phyloP scores from a whole-genome alignment of 2,113 vertebrate genomes.

The Pterophyllum scalare region DNA sequence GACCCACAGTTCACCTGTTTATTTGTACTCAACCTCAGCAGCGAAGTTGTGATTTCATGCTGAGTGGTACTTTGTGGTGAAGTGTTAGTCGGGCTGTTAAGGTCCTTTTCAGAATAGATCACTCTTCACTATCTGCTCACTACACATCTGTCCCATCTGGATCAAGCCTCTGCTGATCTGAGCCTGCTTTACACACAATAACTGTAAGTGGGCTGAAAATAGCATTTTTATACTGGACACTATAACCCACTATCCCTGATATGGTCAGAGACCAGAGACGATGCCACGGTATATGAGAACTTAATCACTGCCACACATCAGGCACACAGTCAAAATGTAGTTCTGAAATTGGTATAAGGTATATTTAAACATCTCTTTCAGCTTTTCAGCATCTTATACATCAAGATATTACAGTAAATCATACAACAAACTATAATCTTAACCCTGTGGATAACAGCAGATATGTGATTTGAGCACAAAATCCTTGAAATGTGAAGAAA shows the following conservation, averaged over 20 bases:
- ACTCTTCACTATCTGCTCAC: background rate
- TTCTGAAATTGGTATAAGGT: background rate
- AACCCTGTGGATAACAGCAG: background rate
- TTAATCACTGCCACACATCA: background rate
- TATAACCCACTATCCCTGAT: background rate
- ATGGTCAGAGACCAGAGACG: background rate
- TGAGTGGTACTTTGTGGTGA: background rate
- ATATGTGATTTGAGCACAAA: fast-evolving
- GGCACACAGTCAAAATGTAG: background rate
- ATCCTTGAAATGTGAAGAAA: fast-evolving
- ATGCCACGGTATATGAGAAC: background rate
- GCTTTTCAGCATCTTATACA: background rate
- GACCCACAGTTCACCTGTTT: background rate
- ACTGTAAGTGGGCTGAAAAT: background rate
- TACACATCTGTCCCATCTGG: background rate
- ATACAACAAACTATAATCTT: background rate
- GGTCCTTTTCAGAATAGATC: too few species aligned
- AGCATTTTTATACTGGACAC: background rate
- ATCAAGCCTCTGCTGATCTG: background rate
- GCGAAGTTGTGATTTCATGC: background rate
- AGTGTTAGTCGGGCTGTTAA: too few species aligned
- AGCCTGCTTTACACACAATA: background rate
- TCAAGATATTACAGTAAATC: background rate
- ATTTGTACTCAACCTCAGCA: background rate
- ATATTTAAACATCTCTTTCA: background rate